phyloP scores from a whole-genome alignment of 2,113 vertebrate genomes.

The Hirundichthys speculiger region DNA sequence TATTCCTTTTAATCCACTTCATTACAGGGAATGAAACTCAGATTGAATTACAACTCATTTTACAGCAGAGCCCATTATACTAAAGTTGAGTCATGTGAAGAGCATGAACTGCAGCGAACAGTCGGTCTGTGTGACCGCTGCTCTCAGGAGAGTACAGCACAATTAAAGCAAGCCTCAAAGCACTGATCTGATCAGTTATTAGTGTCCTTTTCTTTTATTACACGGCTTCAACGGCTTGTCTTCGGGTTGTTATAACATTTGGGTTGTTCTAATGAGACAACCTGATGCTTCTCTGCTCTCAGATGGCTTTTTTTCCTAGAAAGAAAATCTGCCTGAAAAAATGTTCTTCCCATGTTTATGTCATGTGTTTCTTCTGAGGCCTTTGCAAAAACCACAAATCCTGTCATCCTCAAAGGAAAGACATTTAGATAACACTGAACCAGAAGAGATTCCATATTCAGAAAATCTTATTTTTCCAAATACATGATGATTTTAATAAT shows the following conservation, averaged over 20 bases:
- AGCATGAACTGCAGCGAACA: slow-evolving; percentile 38
- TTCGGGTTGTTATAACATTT: slow-evolving; percentile 3
- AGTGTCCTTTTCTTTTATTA: slow-evolving; percentile 14
- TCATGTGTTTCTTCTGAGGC: slow-evolving; percentile 4
- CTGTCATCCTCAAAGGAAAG: neutral
- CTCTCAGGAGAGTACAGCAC: slow-evolving; percentile 3
- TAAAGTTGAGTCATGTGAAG: slow-evolving; percentile 65
- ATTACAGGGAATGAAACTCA: slow-evolving; percentile 34
- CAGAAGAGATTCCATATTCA: neutral
- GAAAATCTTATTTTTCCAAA: slow-evolving; percentile 1
- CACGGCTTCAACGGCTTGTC: slow-evolving; percentile 1
- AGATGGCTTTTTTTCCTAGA: neutral
- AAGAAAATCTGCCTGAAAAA: no score
- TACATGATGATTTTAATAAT: slow-evolving; percentile 12
- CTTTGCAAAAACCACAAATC: slow-evolving; percentile 7
- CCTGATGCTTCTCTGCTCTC: neutral
- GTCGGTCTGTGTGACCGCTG: slow-evolving; percentile 28
- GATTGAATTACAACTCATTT: slow-evolving; percentile 57
- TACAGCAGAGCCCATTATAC: slow-evolving; percentile 53
- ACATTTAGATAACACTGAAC: neutral
- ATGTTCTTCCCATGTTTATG: neutral
- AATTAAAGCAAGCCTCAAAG: slow-evolving; percentile 31
- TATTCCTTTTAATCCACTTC: slow-evolving; percentile 57
- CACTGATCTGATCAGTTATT: slow-evolving; percentile 17
- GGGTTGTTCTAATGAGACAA: neutral